Conservation (phyloP, 2,888 invertebrate species). For the Tiliacea aurago region DNA sequence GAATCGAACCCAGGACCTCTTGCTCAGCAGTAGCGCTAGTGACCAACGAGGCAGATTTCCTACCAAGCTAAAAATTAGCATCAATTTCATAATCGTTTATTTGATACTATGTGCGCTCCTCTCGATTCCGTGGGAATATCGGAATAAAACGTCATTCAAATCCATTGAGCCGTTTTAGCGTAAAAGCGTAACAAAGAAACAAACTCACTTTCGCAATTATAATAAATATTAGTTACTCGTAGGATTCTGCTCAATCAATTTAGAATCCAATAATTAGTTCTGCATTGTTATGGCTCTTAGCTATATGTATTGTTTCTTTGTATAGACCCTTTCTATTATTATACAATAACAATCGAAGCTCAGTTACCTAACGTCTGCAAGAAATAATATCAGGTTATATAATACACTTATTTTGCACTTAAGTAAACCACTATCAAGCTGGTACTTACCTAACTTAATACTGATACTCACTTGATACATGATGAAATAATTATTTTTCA, state of each 20-base stretch:
- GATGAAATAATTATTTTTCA: constrained; percentile 1
- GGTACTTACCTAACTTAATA: constrained; percentile 35
- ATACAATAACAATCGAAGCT: constrained; percentile 59
- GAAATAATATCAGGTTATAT: constrained; percentile 61
- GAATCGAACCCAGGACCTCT: no score
- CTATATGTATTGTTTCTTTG: neutral
- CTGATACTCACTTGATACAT: constrained; percentile 1
- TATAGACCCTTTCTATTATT: constrained; percentile 63
- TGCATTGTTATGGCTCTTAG: neutral
- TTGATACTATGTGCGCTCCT: neutral
- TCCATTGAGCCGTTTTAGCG: no score
- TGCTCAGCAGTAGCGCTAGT: no score
- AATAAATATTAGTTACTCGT: no score
- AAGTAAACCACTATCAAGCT: constrained; percentile 12
- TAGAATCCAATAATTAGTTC: neutral
- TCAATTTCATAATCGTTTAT: neutral
- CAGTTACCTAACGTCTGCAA: constrained; percentile 54
- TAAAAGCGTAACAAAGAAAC: no score
- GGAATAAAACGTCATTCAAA: no score
- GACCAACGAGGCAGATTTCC: no score
- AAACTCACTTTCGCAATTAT: no score
- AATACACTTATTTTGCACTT: constrained; percentile 46
- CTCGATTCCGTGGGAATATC: no score
- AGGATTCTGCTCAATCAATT: neutral
- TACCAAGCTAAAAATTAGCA: neutral